Base-by-base conservation (phyloP, 2,888 invertebrate species). In the Hydropsyche betteni region DNA sequence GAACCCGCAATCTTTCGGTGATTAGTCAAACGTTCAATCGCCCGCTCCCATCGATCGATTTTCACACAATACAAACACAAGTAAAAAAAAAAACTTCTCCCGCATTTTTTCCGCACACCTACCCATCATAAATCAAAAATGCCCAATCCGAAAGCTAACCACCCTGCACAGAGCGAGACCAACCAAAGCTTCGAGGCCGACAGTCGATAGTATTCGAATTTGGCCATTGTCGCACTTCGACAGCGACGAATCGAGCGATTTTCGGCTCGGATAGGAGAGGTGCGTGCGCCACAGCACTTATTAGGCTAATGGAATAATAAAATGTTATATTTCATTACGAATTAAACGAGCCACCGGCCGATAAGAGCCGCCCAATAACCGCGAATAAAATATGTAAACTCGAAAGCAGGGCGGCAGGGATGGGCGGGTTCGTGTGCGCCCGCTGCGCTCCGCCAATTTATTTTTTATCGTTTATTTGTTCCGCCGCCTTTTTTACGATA, bases 241-340 rank as follows among this genome's bases (percentile, higher is more conserved):
- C 24, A 55, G 7, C 16, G 64, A 64, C 64, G 33, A 34, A 64
- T 64, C 33, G 16, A 12, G 64, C 34, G 7, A 12, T 12, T 5
- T 55, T 55, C 33, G 69, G 69, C n/a, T 69, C 69, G 69, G 38
- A 44, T 10, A 36, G 44, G 12, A 44, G n/a, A 38, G 12, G 16
- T 36, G 64, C 61, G 51, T 76, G 76, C 74, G 69, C 68, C 52
- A 69, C 76, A 51, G 44, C 58, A 58, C 55, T 72, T 72, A 72
- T 72, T 72, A 58, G 58, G n/a, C 69, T 76, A 74, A 76, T 76
- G 74, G 76, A 69, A 76, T 74, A 76, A 75, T 75, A 69, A 74
- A 74, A 58, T 74, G 69, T 69, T 69, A 74, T 69, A 74, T 69
- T 76, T 76, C 74, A 76, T 76, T 76, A 76, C 74, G 50, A 76